A percentile compares a stretch with the other conserved stretches of the same genome.
These are phyloP conservation scores for Chlorodrepanis virens DNA, from an alignment of 2,113 vertebrate species.

Conservation along the genomic window DNA sequence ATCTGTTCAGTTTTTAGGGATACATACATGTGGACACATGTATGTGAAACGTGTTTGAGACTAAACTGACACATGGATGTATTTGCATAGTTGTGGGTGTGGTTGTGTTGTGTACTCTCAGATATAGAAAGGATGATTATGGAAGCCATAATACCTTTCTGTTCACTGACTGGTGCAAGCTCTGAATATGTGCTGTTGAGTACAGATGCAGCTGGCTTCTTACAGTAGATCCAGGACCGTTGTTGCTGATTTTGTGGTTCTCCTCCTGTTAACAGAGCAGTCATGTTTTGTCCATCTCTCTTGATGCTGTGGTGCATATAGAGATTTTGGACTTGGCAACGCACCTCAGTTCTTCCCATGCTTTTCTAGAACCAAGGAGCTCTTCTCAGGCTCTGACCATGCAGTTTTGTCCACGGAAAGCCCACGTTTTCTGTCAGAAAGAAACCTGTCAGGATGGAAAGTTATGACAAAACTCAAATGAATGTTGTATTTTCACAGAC, in stretches of 20 bases:
- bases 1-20: neutral
- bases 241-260: neutral
- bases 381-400: neutral
- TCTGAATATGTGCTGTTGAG: neutral
- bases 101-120: neutral
- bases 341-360: neutral
- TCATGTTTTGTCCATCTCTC: neutral
- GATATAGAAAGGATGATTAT: neutral
- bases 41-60: neutral
- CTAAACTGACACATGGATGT: neutral
- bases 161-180: neutral
- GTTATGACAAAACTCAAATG: neutral
- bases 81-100: neutral
- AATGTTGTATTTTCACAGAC: neutral
- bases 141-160: neutral
- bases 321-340: neutral
- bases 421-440: rapidly evolving
- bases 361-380: neutral
- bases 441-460: neutral
- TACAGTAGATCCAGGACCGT: neutral
- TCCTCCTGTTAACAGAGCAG: neutral
- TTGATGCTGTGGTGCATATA: neutral
- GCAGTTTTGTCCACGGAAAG: neutral
- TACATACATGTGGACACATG: neutral
- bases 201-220: neutral